Percentiles rank a stretch among this genome's conserved stretches.
phyloP scores from a whole-genome alignment of 2,797 vertebrate genomes.

The Zenarchopterus dispar region DNA sequence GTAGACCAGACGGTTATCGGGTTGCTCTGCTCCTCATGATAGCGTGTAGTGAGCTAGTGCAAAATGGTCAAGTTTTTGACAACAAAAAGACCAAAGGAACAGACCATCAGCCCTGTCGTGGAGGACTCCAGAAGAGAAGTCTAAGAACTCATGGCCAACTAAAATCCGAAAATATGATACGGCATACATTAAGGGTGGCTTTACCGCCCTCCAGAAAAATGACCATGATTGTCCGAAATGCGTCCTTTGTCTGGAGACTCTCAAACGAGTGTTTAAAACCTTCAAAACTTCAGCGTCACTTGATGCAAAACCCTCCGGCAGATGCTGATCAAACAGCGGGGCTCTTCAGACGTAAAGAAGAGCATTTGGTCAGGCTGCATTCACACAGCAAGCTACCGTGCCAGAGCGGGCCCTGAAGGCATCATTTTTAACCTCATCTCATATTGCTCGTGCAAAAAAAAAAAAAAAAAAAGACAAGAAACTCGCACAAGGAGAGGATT shows the following conservation, averaged over 20 bases:
- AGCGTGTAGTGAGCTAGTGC: neutral
- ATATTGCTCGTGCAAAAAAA: neutral
- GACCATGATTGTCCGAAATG: neutral
- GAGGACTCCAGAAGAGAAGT: neutral
- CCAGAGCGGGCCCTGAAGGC: neutral
- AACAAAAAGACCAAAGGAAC: neutral
- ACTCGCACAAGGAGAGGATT: neutral
- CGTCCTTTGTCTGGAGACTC: neutral
- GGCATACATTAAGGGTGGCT: no score
- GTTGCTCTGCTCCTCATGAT: neutral
- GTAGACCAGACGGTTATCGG: neutral
- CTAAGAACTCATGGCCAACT: neutral
- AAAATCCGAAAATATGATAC: neutral
- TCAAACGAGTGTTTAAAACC: neutral
- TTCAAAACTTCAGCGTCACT: neutral
- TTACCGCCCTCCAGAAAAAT: neutral
- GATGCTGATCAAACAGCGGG: neutral
- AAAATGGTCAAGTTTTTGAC: neutral
- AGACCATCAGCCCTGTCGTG: neutral
- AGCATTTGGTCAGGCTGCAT: constrained; percentile 1
- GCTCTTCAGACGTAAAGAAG: neutral
- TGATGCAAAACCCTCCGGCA: neutral
- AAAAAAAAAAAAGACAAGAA: no score
- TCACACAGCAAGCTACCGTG: neutral
- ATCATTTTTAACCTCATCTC: neutral